Conservation (phyloP, 2,888 invertebrate species). For the Limnephilus auricula region DNA sequence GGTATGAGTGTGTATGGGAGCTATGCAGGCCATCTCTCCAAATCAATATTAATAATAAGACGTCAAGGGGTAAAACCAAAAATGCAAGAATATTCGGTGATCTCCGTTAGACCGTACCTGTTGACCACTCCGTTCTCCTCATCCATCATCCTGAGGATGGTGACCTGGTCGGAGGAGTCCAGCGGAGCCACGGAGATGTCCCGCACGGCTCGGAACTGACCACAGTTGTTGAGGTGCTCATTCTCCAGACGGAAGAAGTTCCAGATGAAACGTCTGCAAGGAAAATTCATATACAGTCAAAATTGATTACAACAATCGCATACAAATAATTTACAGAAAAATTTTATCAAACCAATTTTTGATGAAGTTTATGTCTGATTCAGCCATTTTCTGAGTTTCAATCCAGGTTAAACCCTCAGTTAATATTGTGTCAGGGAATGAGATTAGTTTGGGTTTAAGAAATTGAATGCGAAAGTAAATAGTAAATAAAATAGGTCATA, state of each 20-base stretch:
- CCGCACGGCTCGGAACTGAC: conserved; percentile 97
- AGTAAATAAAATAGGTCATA: no score
- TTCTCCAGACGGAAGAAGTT: conserved; percentile 99
- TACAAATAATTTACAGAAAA: no score
- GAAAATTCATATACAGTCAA: background rate
- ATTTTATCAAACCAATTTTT: no score
- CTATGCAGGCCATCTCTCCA: background rate
- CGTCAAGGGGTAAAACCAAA: background rate
- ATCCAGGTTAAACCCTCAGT: no score
- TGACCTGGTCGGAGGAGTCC: conserved; percentile 93
- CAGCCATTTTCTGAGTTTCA: no score
- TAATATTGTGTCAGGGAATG: no score
- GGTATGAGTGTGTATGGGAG: no score
- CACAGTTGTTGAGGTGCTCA: conserved; percentile 99
- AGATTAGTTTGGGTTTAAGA: no score
- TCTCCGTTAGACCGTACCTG: conserved; percentile 71
- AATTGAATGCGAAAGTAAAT: no score
- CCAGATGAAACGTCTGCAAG: conserved; percentile 94
- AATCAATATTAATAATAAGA: background rate
- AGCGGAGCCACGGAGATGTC: conserved; percentile 98
- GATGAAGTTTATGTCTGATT: no score
- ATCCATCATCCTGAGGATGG: conserved; percentile 97
- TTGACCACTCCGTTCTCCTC: conserved; percentile 92
- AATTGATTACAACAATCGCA: no score
- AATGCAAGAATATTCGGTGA: background rate